phyloP scores from a whole-genome alignment of 1,140 invertebrate species.

The Apis cerana region DNA sequence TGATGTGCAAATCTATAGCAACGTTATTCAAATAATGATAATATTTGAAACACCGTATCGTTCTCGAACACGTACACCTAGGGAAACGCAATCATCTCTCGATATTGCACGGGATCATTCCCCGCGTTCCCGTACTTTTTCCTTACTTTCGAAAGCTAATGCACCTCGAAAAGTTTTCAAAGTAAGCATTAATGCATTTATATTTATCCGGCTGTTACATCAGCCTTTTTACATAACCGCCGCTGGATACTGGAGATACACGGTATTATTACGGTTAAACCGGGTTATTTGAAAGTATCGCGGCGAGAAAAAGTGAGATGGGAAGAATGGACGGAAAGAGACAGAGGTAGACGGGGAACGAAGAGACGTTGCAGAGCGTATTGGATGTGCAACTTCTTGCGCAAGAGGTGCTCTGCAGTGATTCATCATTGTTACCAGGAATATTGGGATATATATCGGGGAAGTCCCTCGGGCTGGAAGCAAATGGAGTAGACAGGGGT shows the following conservation, averaged over 20 bases:
- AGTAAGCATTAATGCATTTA: slow-evolving; percentile 26
- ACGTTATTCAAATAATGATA: neutral
- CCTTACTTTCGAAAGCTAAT: slow-evolving; percentile 23
- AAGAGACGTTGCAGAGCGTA: slow-evolving; percentile 53
- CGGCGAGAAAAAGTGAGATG: neutral
- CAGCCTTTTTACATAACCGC: slow-evolving; percentile 56
- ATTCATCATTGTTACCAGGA: slow-evolving; percentile 70
- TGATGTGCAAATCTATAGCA: neutral
- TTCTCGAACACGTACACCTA: neutral
- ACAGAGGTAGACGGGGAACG: slow-evolving; percentile 21
- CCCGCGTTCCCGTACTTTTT: neutral
- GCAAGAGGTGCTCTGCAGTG: slow-evolving; percentile 67
- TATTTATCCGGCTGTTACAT: slow-evolving; percentile 52
- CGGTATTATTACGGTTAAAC: slow-evolving; percentile 52
- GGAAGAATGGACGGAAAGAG: neutral
- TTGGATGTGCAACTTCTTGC: slow-evolving; percentile 67
- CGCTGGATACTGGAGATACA: slow-evolving; percentile 31
- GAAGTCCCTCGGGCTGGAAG: slow-evolving; percentile 61
- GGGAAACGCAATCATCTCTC: slow-evolving; percentile 9
- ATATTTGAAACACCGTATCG: neutral
- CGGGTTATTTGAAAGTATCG: slow-evolving; percentile 15
- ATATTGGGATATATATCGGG: slow-evolving; percentile 71
- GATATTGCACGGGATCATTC: neutral
- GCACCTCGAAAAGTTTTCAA: slow-evolving; percentile 1
- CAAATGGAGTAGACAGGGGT: slow-evolving; percentile 69